Evolutionary conservation across 2,797 vertebrate species (phyloP).

Genomic region (Acrossocheilus fasciatus): DNA sequence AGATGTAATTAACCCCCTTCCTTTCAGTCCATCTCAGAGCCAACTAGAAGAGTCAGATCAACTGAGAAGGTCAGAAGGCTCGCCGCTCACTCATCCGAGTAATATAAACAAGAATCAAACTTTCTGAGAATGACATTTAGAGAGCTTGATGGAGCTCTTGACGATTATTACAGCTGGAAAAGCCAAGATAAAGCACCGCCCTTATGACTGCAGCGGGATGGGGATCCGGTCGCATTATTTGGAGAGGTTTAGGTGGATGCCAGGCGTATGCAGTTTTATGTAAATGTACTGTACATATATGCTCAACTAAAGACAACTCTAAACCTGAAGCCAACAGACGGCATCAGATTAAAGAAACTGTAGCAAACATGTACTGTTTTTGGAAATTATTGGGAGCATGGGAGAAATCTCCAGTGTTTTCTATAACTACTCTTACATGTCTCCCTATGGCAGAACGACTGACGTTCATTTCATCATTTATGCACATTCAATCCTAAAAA

Average conservation of each 20-base stretch:
- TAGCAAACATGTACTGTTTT: background rate
- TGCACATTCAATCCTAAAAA: no score
- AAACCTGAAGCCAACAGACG: background rate
- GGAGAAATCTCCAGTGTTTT: background rate
- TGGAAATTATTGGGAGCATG: background rate
- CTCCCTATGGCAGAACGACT: background rate
- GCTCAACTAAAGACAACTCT: background rate
- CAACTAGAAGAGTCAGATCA: conserved; percentile 24
- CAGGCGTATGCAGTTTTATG: background rate
- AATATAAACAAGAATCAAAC: conserved; percentile 17
- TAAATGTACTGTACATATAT: conserved; percentile 1
- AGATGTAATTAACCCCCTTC: conserved; percentile 25
- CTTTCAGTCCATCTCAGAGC: background rate
- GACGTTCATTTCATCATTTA: background rate
- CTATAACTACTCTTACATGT: background rate
- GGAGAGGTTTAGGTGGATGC: conserved; percentile 25
- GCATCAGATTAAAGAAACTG: background rate
- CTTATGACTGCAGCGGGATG: conserved; percentile 9
- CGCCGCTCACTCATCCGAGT: conserved; percentile 11
- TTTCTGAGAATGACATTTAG: conserved; percentile 20
- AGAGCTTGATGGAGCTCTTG: conserved; percentile 4
- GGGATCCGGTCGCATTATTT: conserved; percentile 30
- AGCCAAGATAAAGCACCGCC: conserved; percentile 4
- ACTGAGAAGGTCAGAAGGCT: conserved; percentile 32
- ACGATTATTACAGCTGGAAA: conserved; percentile 11